phyloP scores from a whole-genome alignment of 2,113 vertebrate genomes.

The Hirundichthys speculiger region DNA sequence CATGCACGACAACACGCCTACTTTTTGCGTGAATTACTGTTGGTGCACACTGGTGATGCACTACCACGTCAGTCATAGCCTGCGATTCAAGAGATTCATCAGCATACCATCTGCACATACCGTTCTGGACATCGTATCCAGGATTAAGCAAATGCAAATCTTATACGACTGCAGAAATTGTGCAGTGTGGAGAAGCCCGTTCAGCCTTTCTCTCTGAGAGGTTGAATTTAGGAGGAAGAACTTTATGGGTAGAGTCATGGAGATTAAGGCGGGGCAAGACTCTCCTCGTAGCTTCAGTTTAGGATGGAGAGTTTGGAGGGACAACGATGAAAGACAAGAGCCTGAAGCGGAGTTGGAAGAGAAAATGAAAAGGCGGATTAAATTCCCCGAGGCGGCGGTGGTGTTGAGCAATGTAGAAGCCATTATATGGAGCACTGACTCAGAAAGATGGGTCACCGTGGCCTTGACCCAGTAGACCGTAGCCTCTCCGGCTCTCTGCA shows the following conservation, averaged over 20 bases:
- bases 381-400: constrained; percentile 45
- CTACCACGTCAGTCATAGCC: no score
- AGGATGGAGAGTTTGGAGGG: constrained; percentile 13
- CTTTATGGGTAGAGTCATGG: neutral
- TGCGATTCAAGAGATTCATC: no score
- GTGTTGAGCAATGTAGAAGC: constrained; percentile 45
- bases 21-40: no score
- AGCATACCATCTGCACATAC: no score
- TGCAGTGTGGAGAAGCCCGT: no score
- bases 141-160: no score
- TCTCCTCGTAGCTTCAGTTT: constrained; percentile 16
- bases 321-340: constrained; percentile 13
- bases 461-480: constrained; percentile 32
- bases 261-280: neutral
- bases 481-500: constrained; percentile 14
- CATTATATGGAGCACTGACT: constrained; percentile 73
- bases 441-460: constrained; percentile 65
- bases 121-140: no score
- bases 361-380: constrained; percentile 42
- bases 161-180: no score
- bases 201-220: no score
- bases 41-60: no score
- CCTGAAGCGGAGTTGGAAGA: constrained; percentile 23
- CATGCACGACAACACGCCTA: no score
- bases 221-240: no score